Percentiles rank a stretch among this genome's conserved stretches.
phyloP scores from a whole-genome alignment of 2,888 invertebrate genomes.

The Spilosoma lubricipeda region DNA sequence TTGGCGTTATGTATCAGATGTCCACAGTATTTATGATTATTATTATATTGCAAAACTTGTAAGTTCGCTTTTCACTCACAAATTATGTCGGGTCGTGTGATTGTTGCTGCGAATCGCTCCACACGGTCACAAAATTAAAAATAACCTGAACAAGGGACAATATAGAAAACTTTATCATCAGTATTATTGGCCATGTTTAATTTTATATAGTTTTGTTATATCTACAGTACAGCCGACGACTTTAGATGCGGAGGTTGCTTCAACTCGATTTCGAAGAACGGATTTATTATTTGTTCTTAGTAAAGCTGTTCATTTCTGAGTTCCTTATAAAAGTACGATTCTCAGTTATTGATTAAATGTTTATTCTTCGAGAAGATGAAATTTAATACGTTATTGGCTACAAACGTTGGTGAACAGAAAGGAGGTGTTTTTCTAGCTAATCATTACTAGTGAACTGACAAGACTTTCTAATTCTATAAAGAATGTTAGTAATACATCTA shows the following conservation, averaged over 20 bases:
- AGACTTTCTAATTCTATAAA: background rate
- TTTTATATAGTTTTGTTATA: background rate
- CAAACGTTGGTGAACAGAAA: no score
- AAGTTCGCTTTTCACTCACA: background rate
- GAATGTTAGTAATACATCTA: background rate
- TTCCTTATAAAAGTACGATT: background rate
- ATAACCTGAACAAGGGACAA: conserved; percentile 26
- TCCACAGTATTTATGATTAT: no score
- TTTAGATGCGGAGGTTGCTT: conserved; percentile 1
- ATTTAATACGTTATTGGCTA: no score
- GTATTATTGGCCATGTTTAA: conserved; percentile 36
- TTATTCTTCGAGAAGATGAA: no score
- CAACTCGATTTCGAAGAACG: background rate
- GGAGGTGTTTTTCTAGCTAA: background rate
- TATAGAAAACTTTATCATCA: conserved; percentile 47
- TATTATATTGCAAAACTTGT: background rate
- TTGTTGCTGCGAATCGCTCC: conserved; percentile 37
- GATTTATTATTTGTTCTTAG: background rate
- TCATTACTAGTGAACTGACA: background rate
- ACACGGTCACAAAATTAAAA: conserved; percentile 41
- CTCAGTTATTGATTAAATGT: no score
- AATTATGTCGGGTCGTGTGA: conserved; percentile 1
- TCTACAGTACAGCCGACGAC: background rate
- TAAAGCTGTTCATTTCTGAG: background rate
- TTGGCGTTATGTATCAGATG: no score